Base-by-base conservation (phyloP, 2,797 vertebrate genomes). In the Anabacerthia variegaticeps region DNA sequence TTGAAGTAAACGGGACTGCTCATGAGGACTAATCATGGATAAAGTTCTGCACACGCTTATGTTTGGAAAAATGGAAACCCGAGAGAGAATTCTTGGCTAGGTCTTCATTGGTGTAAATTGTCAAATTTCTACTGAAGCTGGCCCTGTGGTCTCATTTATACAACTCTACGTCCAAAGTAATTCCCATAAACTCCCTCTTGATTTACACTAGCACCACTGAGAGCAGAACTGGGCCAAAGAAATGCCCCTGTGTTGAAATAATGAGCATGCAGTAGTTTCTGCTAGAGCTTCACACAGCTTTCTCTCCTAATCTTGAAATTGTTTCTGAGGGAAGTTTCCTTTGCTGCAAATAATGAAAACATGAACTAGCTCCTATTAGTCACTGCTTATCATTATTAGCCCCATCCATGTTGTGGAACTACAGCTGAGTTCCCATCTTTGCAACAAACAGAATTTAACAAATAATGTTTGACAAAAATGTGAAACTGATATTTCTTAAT, bases 401-500 rank as follows among this genome's bases (percentile, higher is more conserved):
- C n/a, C 15, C 4, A 39, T 80, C 78, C 39, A 0, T 56, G 85
- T 94, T 95, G 92, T 92, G 96, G 95, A 85, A 84, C 94, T 94
- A 93, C 91, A 91, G 68, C 83, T 88, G 94, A 96, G 91, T 96
- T 96, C 96, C 61, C 89, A 82, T 80, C 95, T 94, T 89, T 92
- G 93, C 87, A 94, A 96, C 89, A 95, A 97, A 95, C 93, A 95
- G 87, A 93, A 92, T 87, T 80, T 92, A 97, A 92, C 96, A 96
- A 97, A 95, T 95, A 95, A 71, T 82, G 94, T 90, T 95, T 97
- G 97, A 98, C 97, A 94, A 96, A 97, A 97, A 97, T 73, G 91
- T 69, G 95, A 96, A 95, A 81, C 96, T 69, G 95, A 94, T 97
- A 97, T 97, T 97, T 97, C 97, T 97, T 97, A 97, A 97, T 85